Base-by-base conservation (phyloP, 2,888 invertebrate genomes). In the Andrena bicolor region DNA sequence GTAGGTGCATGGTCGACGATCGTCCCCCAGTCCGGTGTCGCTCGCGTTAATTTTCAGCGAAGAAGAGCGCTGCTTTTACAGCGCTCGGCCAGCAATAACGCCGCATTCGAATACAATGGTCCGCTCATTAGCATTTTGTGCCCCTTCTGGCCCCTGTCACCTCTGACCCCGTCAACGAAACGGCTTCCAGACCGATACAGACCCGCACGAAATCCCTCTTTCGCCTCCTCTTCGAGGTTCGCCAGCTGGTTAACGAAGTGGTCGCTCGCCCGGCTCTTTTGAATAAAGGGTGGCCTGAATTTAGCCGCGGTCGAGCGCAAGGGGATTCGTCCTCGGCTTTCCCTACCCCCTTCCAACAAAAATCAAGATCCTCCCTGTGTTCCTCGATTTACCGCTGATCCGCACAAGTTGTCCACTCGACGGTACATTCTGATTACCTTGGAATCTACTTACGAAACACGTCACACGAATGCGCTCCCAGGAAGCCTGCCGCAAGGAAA, bases 41-140 rank as follows among this genome's bases (percentile, higher is more conserved):
- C 26, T 10, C n/a, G 41, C 35, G 58, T 48, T 70, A 70, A 60
- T 70, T 70, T 58, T 7, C 58, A 20, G 6, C n/a, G 28, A 49
- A 74, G 71, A 82, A 69, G 16, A 16, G 35, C 23, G 28, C 53
- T 26, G 66, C 56, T 76, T 65, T 61, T 48, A 60, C 65, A 10
- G 48, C 32, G 13, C 32, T 10, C 48, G 60, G 63, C 32, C 68
- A 70, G 79, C 84, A 84, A 88, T 76, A 82, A 66, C 51, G 49
- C 84, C 78, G 71, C 86, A 90, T 92, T 91, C 91, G 92, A 92
- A 92, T 92, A 92, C 92, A 92, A 91, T 92, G 82, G 91, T 48
- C 82, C 74, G 85, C 87, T 88, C 87, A 92, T 92, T 92, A 92
- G 88, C 91, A 92, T 92, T 91, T 90, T 76, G 87, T 90, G 89